These are phyloP conservation scores for Urocolius indicus DNA, from an alignment of 2,113 vertebrate species.

Conservation along the genomic window DNA sequence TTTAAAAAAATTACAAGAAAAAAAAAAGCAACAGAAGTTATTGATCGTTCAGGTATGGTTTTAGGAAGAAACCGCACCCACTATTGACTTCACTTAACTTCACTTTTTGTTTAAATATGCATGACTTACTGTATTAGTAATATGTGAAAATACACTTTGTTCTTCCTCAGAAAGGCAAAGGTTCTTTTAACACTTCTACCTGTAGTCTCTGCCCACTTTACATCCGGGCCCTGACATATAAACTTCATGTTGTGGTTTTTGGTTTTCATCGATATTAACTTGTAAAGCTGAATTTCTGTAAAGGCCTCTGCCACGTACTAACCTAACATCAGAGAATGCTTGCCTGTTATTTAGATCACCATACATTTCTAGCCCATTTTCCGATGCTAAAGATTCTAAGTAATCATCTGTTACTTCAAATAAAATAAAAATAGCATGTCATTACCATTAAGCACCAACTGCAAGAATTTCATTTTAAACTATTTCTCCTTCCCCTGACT, in stretches of 20 bases:
- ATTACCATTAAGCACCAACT: slow-evolving; percentile 66
- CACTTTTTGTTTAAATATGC: neutral
- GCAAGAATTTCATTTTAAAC: slow-evolving; percentile 70
- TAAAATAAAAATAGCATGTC: slow-evolving; percentile 69
- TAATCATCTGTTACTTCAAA: slow-evolving; percentile 70
- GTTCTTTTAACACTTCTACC: neutral
- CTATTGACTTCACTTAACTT: neutral
- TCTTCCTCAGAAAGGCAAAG: neutral
- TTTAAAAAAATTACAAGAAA: neutral
- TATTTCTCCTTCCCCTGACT: slow-evolving; percentile 31
- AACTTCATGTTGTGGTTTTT: neutral
- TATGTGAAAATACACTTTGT: neutral
- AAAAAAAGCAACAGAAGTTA: neutral
- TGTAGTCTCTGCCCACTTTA: neutral
- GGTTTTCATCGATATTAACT: neutral
- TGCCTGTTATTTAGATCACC: slow-evolving; percentile 11
- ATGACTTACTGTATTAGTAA: neutral
- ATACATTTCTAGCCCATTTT: slow-evolving; percentile 37
- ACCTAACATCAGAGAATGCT: neutral
- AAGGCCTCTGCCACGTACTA: neutral
- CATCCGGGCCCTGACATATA: neutral
- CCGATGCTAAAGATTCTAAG: slow-evolving; percentile 47
- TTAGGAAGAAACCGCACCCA: neutral
- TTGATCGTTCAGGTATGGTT: neutral
- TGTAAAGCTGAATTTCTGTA: neutral